Evolutionary conservation across 2,888 invertebrate genomes (phyloP).

Genomic region (Acanthopleura granulata): DNA sequence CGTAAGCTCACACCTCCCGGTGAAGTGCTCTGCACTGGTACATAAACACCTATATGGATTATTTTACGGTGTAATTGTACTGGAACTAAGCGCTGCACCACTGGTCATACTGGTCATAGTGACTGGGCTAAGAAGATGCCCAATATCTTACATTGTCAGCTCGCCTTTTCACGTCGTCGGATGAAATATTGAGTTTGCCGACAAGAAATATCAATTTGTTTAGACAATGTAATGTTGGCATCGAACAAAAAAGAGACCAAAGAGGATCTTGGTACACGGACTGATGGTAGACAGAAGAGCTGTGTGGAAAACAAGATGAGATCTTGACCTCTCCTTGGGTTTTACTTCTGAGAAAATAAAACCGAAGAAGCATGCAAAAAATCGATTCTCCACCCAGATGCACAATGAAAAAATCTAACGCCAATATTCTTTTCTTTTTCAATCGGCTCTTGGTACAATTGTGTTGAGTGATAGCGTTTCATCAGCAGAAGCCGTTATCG

Average conservation of each 20-base stretch:
- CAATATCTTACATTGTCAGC: neutral
- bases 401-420: neutral
- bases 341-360: neutral
- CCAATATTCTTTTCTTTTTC: neutral
- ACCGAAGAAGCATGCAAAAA: neutral
- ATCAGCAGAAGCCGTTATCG: neutral
- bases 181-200: slow-evolving; percentile 3
- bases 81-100: too few relatives aligned
- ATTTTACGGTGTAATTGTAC: too few relatives aligned
- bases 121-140: too few relatives aligned
- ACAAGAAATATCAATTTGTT: slow-evolving; percentile 1
- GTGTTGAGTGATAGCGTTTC: neutral
- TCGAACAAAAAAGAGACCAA: neutral
- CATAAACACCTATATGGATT: too few relatives aligned
- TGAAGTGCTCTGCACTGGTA: too few relatives aligned
- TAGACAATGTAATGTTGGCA: neutral
- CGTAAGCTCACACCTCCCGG: too few relatives aligned
- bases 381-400: neutral
- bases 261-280: neutral
- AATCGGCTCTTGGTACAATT: neutral
- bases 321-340: neutral
- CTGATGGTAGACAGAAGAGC: neutral
- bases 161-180: neutral
- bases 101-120: too few relatives aligned
- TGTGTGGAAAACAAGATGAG: neutral